phyloP scores from a whole-genome alignment of 2,113 vertebrate species.

The Ammodytes dubius region DNA sequence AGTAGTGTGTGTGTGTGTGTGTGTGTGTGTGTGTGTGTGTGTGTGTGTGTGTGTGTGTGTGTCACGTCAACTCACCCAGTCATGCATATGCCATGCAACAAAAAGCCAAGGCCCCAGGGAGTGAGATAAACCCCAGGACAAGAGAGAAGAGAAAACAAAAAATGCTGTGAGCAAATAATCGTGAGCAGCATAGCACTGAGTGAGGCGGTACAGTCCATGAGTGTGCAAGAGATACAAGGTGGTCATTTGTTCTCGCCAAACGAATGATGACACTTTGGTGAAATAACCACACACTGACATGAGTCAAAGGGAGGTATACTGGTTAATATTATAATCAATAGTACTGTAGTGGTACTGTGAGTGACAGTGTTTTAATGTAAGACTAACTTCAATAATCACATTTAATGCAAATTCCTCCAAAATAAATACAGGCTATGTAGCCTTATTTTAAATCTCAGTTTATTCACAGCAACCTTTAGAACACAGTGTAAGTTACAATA shows the following conservation, averaged over 20 bases:
- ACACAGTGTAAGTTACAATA: neutral
- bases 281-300: neutral
- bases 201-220: constrained; percentile 4
- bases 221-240: neutral
- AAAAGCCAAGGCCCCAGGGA: constrained; percentile 78
- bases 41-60: constrained; percentile 25
- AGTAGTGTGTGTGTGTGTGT: constrained; percentile 30
- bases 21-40: no score
- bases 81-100: constrained; percentile 85
- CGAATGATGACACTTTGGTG: neutral
- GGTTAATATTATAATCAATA: neutral
- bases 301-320: neutral
- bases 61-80: constrained; percentile 83
- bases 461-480: no score
- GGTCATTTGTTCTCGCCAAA: neutral
- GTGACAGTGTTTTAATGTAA: neutral
- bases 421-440: neutral
- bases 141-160: constrained; percentile 41
- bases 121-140: constrained; percentile 51
- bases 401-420: neutral
- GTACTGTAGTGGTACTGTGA: neutral
- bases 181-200: constrained; percentile 40
- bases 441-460: neutral
- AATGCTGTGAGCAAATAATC: constrained; percentile 47
- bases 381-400: neutral